Conservation (phyloP, 1,140 invertebrate genomes). For the Adoxophyes honmai region DNA sequence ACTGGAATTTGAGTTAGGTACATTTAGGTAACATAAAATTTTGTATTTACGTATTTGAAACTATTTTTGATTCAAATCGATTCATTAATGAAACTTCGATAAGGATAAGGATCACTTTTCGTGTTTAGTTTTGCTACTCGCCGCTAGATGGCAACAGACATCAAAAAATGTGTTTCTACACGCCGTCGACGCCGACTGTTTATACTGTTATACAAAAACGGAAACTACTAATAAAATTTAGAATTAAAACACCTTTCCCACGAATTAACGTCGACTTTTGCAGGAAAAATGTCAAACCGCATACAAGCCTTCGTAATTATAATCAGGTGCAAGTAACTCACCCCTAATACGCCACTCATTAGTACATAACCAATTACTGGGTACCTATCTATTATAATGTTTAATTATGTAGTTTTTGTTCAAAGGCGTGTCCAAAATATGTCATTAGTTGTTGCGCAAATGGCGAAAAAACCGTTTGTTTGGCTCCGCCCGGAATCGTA, state of each 20-base stretch:
- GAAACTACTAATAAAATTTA: slow-evolving; percentile 24
- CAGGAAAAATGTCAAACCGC: slow-evolving; percentile 2
- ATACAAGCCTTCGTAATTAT: not conserved
- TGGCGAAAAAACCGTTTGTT: slow-evolving; percentile 28
- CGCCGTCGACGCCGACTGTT: too few species aligned
- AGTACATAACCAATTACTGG: slow-evolving; percentile 10
- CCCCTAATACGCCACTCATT: not conserved
- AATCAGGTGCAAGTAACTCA: slow-evolving; percentile 7
- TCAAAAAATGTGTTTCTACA: too few species aligned
- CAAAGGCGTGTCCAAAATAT: slow-evolving; percentile 30
- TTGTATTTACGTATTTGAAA: too few species aligned
- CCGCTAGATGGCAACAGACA: slow-evolving; percentile 32
- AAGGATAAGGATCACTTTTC: not conserved
- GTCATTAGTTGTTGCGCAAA: slow-evolving; percentile 39
- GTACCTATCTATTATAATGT: slow-evolving; percentile 16
- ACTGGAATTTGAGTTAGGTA: too few species aligned
- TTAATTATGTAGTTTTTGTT: slow-evolving; percentile 28
- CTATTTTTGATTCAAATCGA: too few species aligned
- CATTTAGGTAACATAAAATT: too few species aligned
- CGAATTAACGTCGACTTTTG: not conserved
- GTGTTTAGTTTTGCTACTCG: slow-evolving; percentile 26
- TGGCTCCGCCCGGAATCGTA: slow-evolving; percentile 25
- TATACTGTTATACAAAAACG: slow-evolving; percentile 20
- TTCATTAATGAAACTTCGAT: too few species aligned
- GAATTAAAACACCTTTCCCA: slow-evolving; percentile 20